Percentiles rank a stretch among this genome's conserved stretches.
phyloP scores from a whole-genome alignment of 2,888 invertebrate species.

The Aplocera efformata region DNA sequence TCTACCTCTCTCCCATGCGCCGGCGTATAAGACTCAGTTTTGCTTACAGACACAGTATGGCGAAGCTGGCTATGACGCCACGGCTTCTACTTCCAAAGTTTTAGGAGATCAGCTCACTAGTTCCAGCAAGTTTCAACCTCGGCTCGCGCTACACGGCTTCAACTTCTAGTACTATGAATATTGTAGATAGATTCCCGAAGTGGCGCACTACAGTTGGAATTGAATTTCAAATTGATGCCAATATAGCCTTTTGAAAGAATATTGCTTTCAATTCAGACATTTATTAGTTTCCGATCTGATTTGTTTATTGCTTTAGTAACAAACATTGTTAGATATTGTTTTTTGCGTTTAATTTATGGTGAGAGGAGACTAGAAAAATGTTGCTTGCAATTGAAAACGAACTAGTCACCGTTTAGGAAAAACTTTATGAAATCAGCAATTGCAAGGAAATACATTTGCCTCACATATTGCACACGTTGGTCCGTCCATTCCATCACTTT shows the following conservation, averaged over 20 bases:
- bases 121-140: background rate
- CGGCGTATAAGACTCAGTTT: slow-evolving; percentile 26
- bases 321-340: too few relatives aligned
- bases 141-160: slow-evolving; percentile 3
- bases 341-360: too few relatives aligned
- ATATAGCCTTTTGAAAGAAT: background rate
- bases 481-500: too few relatives aligned
- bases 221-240: slow-evolving; percentile 11
- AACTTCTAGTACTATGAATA: slow-evolving; percentile 22
- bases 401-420: too few relatives aligned
- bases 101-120: slow-evolving; percentile 32
- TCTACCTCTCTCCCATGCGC: slow-evolving; percentile 16
- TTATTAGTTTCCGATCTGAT: background rate
- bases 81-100: slow-evolving; percentile 32
- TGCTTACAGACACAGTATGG: slow-evolving; percentile 14
- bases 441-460: too few relatives aligned
- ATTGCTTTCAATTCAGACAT: background rate
- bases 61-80: slow-evolving; percentile 28
- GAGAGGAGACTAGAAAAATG: too few relatives aligned
- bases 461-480: too few relatives aligned
- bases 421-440: too few relatives aligned
- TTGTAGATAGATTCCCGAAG: slow-evolving; percentile 6
- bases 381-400: too few relatives aligned
- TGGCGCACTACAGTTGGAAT: slow-evolving; percentile 9
- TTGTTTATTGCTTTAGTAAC: too few relatives aligned